These are phyloP conservation scores for Strigamia maritima DNA, from an alignment of 2,888 invertebrate species.

Conservation along the genomic window DNA sequence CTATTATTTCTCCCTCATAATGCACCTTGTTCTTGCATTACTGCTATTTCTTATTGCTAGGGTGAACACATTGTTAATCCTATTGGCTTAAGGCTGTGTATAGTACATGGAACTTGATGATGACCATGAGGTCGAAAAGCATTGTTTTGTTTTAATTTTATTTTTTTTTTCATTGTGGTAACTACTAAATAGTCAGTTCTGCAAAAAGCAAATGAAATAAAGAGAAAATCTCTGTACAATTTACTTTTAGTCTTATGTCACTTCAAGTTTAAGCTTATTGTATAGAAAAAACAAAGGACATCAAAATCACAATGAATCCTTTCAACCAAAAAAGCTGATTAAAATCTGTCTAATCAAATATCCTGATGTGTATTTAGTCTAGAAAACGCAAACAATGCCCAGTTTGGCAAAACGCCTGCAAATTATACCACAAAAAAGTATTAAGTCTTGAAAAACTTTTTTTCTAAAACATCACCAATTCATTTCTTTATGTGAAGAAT, in stretches of 20 bases:
- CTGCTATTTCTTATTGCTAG: too few relatives aligned
- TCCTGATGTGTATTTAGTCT: background rate
- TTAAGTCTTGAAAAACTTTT: background rate
- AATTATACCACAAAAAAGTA: background rate
- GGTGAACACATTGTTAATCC: too few relatives aligned
- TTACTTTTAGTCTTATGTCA: background rate
- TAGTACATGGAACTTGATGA: too few relatives aligned
- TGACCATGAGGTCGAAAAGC: too few relatives aligned
- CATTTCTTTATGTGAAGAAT: background rate
- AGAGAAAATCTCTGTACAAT: background rate
- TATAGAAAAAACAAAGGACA: background rate
- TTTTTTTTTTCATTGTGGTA: too few relatives aligned
- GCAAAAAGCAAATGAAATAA: background rate
- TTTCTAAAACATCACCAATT: background rate
- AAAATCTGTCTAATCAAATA: background rate
- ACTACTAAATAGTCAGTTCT: too few relatives aligned
- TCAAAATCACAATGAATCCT: slow-evolving; percentile 4
- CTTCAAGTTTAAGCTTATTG: too few relatives aligned
- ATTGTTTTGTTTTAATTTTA: too few relatives aligned
- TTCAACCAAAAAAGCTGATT: slow-evolving; percentile 5
- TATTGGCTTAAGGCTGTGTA: too few relatives aligned
- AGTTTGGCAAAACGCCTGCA: background rate
- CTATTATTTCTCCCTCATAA: too few relatives aligned
- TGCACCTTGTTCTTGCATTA: too few relatives aligned
- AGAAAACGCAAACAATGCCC: background rate